Conservation (phyloP, 2,888 invertebrate genomes). For the Torymus tubicola region DNA sequence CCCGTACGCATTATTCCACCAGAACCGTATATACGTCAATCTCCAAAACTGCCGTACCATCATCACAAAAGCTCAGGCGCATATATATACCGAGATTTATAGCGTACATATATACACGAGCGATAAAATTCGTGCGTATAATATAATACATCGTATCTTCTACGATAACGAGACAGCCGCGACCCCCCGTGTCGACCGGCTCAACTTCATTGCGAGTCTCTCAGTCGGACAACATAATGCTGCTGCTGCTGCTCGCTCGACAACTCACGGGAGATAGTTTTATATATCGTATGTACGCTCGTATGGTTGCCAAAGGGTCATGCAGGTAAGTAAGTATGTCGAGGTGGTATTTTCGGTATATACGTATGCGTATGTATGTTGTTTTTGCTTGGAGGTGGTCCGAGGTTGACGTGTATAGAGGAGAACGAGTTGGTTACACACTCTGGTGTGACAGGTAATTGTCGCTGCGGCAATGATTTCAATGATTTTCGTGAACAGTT, state of each 20-base stretch:
- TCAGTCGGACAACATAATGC: constrained; percentile 18
- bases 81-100: background rate
- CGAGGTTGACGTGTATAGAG: too few relatives aligned
- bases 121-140: background rate
- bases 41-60: background rate
- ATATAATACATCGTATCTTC: too few relatives aligned
- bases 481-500: too few relatives aligned
- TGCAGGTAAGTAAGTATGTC: background rate
- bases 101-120: background rate
- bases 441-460: too few relatives aligned
- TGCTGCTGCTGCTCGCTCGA: constrained; percentile 22
- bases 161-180: constrained; percentile 44
- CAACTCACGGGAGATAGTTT: background rate
- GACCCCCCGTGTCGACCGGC: constrained; percentile 47
- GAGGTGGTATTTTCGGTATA: too few relatives aligned
- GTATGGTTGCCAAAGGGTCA: background rate
- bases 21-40: background rate
- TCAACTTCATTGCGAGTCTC: constrained; percentile 30
- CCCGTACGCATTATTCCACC: background rate
- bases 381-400: too few relatives aligned
- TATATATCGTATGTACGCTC: background rate
- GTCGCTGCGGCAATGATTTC: too few relatives aligned
- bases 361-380: too few relatives aligned
- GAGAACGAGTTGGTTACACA: too few relatives aligned
- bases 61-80: background rate